These are phyloP conservation scores for Progne subis DNA, from an alignment of 2,113 vertebrate genomes.

Conservation along the genomic window DNA sequence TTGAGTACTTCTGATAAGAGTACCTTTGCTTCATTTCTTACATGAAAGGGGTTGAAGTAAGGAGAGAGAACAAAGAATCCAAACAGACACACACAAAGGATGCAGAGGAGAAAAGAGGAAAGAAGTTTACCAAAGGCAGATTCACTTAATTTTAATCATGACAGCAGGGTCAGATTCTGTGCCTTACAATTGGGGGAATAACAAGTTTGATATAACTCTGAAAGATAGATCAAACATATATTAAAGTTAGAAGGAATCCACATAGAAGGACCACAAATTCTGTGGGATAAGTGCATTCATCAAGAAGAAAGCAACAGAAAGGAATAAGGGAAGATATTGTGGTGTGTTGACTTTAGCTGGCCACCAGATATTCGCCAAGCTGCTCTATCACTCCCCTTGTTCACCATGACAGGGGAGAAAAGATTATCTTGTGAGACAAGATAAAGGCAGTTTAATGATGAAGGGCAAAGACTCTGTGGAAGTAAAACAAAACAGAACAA, in stretches of 20 bases:
- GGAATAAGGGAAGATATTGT: not conserved
- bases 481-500: not conserved
- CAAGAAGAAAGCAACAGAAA: not conserved
- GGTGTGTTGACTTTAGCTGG: not conserved
- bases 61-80: not conserved
- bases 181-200: not conserved
- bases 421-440: not conserved
- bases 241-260: not conserved
- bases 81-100: not conserved
- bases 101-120: not conserved
- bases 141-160: not conserved
- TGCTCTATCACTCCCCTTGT: not conserved
- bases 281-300: not conserved
- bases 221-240: not conserved
- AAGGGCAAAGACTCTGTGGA: not conserved
- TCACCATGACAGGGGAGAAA: not conserved
- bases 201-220: not conserved
- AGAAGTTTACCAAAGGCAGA: not conserved
- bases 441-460: not conserved
- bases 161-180: not conserved
- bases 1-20: not conserved
- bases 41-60: not conserved
- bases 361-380: not conserved
- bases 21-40: not conserved
- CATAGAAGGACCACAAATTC: not conserved